phyloP scores from a whole-genome alignment of 2,113 vertebrate species.

The Thryonomys swinderianus region DNA sequence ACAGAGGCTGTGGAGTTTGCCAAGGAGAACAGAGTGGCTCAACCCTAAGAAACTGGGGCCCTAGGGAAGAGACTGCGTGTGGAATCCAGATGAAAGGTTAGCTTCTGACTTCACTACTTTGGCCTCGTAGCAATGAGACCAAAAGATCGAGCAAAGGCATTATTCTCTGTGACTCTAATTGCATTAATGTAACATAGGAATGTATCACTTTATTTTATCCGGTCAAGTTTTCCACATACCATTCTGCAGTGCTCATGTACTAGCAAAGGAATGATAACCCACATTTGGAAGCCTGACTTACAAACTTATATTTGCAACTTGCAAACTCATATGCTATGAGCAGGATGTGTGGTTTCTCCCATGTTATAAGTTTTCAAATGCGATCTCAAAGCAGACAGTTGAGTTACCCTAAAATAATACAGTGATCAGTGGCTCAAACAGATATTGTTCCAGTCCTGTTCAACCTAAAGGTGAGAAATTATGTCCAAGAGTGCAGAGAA shows the following conservation, averaged over 20 bases:
- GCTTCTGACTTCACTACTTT: not conserved
- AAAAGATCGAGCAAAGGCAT: not conserved
- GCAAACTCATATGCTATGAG: not conserved
- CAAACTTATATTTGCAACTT: not conserved
- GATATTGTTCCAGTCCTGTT: not conserved
- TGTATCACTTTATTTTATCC: not conserved
- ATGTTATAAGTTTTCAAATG: not conserved
- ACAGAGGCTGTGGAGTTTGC: not conserved
- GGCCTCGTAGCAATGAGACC: not conserved
- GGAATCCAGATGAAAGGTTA: not conserved
- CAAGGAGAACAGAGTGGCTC: not conserved
- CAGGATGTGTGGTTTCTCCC: not conserved
- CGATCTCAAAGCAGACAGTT: not conserved
- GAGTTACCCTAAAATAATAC: not conserved
- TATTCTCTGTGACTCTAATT: not conserved
- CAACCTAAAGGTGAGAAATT: not conserved
- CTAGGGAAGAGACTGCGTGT: not conserved
- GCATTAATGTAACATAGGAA: not conserved
- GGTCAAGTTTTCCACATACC: not conserved
- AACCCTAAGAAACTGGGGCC: not conserved
- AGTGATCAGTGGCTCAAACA: not conserved
- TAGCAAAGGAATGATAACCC: not conserved
- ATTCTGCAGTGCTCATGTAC: not conserved
- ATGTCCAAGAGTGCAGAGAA: not conserved
- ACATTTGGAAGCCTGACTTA: not conserved